Base-by-base conservation (phyloP, 2,113 vertebrate species). In the Prolemur simus region DNA sequence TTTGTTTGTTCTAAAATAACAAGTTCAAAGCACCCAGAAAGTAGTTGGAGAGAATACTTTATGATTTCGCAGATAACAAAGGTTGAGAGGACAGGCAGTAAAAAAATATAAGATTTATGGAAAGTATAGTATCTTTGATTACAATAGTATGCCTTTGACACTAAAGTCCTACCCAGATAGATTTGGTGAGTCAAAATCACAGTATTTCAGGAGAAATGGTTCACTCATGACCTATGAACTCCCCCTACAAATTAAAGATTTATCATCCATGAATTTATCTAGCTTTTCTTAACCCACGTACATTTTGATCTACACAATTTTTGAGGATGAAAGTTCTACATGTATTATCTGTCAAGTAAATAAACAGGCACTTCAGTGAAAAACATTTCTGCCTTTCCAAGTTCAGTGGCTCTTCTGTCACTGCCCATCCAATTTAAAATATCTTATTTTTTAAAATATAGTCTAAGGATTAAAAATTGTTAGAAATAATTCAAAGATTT, bases 1-100 rank as follows among this genome's bases (percentile, higher is more conserved):
- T 91, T 82, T 89, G 37, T 77, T 81, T 96, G 27, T 39, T 52
- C 42, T 91, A 94, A 89, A 86, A 68, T 89, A 94, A 73, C 54
- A 88, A 83, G 13, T 93, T 96, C 68, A 83, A 95, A 93, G 37
- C 12, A 89, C 10, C 18, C 18, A 78, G 60, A 81, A 80, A 77
- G n/a, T 68, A 92, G n/a, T 29, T 52, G 81, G 39, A 95, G 54
- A 91, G 77, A 56, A 32, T 23, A 45, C 5, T 42, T 27, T 76
- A 47, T 49, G 83, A 88, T 82, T 78, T 89, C 60, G 39, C 8
- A 27, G 54, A 85, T 45, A 74, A 76, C 20, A 49, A 45, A 95
- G 27, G 63, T 21, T 39, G 23, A 92, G 37, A 88, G 77, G 45
- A 82, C 42, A 84, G 54, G 80, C 25, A 58, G 6, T 42, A 47